Evolutionary conservation across 1,140 invertebrate species (phyloP), one percentile per base, ranked within the genome.

Genomic region (Dysdera silvatica): DNA sequence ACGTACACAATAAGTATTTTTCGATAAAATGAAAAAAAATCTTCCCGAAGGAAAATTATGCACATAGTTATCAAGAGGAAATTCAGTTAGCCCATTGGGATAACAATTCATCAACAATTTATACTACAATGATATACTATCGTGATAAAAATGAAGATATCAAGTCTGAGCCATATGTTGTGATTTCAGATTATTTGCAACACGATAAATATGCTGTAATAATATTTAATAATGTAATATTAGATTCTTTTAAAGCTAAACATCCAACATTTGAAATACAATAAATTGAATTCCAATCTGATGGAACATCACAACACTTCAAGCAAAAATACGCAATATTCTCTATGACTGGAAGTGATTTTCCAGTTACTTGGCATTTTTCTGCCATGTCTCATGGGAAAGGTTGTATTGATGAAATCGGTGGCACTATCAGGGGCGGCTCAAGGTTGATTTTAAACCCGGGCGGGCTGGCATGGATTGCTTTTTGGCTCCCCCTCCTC

Each of bases 241-340:
- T 28, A 10, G 24, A 51, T 7, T 28, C 12, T 4, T 51, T 51
- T 18, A 10, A 6, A 7, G 7, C 24, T 14, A 28, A 51, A 24
- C 48, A 28, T 28, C 7, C 48, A 23, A 5, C 24, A 28, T 28
- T 51, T 24, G 20, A 51, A 51, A 18, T 51, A 8, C 24, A 28
- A 51, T 14, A 18, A 8, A 51, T 51, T 28, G 48, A 51, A 28
- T 28, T 51, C 20, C 18, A 51, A 51, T 51, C 48, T 24, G 48
- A 51, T 51, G 48, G 48, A 24, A 28, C 48, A 51, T 51, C 48
- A 5, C 48, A 51, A 28, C 48, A 51, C 48, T 51, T 51, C 20
- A 51, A 51, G 7, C 14, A 51, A 51, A 51, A 51, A 18, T 51
- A 28, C 48, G 29, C 18, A 24, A 24, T 51, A 6, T 51, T 24